Conservation (phyloP, 92 coral and sea anemone genomes). For the Epizoanthus scotinus region DNA sequence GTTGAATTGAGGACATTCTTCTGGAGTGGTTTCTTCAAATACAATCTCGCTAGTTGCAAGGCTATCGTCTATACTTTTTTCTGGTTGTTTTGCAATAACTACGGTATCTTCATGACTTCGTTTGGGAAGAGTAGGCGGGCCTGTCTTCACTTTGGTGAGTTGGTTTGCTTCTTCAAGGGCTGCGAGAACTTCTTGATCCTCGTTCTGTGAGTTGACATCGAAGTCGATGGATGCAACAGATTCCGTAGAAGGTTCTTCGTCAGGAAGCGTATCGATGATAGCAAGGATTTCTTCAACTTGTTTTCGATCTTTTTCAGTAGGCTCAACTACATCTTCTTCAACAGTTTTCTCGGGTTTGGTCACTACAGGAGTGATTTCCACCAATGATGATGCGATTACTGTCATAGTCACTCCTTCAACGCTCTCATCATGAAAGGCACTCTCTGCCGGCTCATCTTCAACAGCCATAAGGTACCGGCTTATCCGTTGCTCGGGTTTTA, state of each 20-base stretch:
- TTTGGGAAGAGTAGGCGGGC: neutral
- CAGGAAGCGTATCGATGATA: conserved; percentile 36
- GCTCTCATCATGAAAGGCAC: neutral
- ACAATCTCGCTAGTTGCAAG: neutral
- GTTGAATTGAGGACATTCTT: neutral
- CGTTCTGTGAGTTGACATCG: too few relatives aligned
- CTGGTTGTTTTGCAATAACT: conserved; percentile 8
- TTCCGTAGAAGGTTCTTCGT: conserved; percentile 8
- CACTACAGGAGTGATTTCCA: neutral
- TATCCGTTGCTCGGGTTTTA: conserved; percentile 12
- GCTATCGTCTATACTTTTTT: neutral
- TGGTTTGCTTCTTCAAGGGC: neutral
- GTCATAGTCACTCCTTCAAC: neutral
- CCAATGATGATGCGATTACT: conserved; percentile 11
- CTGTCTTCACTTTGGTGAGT: neutral
- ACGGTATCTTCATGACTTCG: conserved; percentile 17
- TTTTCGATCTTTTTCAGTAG: conserved; percentile 16
- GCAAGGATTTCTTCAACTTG: conserved; percentile 19
- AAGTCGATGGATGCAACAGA: neutral
- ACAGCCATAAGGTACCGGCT: conserved; percentile 22
- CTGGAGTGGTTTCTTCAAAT: neutral
- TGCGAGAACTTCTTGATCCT: neutral
- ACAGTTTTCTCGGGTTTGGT: neutral
- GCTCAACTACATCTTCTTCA: neutral
- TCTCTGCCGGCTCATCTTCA: neutral